Conservation (phyloP, 2,113 vertebrate genomes). For the Probosciger aterrimus region DNA sequence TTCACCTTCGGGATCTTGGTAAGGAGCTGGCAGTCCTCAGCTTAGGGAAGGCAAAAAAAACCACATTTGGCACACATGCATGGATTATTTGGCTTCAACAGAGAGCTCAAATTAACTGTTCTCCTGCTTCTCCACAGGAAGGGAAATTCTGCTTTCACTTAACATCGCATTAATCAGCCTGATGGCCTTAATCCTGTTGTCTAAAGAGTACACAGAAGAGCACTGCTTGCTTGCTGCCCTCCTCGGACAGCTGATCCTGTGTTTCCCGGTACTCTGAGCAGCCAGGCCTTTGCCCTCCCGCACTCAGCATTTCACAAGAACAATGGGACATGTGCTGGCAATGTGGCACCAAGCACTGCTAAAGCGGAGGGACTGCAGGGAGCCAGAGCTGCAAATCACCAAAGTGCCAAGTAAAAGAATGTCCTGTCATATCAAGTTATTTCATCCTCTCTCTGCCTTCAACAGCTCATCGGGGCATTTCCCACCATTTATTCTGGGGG, state of each 20-base stretch:
- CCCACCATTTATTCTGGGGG: background rate
- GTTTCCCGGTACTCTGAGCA: background rate
- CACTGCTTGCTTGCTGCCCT: constrained; percentile 1
- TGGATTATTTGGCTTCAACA: constrained; percentile 12
- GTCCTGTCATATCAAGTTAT: background rate
- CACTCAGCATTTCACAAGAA: background rate
- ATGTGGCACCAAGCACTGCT: accelerated
- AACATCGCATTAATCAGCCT: constrained; percentile 38
- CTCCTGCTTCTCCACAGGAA: background rate
- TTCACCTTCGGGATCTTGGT: constrained; percentile 93
- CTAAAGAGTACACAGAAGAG: background rate
- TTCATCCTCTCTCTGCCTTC: background rate
- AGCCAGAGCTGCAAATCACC: background rate
- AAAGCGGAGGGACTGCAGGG: background rate
- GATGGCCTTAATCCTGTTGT: constrained; percentile 14
- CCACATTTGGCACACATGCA: background rate
- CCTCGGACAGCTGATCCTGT: background rate
- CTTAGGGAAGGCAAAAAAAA: constrained; percentile 67
- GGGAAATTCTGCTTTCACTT: constrained; percentile 49
- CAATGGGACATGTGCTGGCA: background rate
- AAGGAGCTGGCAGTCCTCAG: constrained; percentile 95
- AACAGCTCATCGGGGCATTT: background rate
- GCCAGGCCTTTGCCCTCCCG: background rate
- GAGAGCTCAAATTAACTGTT: constrained; percentile 16
- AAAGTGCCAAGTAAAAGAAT: background rate